Conservation (phyloP, 1,140 invertebrate genomes). For the Microvelia longipes region DNA sequence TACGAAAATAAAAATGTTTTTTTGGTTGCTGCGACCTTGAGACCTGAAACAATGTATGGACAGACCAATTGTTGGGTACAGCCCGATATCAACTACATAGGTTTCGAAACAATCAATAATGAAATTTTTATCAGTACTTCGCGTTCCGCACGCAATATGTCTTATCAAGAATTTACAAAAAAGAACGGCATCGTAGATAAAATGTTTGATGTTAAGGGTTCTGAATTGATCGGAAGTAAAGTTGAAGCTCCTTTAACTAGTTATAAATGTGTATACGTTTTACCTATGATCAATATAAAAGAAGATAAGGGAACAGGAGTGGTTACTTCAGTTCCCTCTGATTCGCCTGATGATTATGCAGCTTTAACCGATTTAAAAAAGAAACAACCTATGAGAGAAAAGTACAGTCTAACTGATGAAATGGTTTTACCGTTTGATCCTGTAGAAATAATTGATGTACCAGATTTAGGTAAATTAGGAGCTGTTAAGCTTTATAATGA, state of each 20-base stretch:
- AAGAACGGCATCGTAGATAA: conserved; percentile 63
- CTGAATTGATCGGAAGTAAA: conserved; percentile 61
- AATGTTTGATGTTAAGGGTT: conserved; percentile 52
- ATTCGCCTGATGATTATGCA: conserved; percentile 97
- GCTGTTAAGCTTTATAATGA: conserved; percentile 75
- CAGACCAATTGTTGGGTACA: conserved; percentile 98
- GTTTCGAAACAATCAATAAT: conserved; percentile 51
- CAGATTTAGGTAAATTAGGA: conserved; percentile 70
- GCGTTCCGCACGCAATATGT: conserved; percentile 85
- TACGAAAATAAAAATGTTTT: conserved; percentile 39
- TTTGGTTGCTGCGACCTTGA: conserved; percentile 89
- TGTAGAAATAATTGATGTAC: conserved; percentile 85
- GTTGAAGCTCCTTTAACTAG: conserved; percentile 69
- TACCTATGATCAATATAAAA: conserved; percentile 97
- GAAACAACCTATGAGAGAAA: conserved; percentile 81
- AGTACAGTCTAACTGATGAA: conserved; percentile 81
- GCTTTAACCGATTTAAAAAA: conserved; percentile 90
- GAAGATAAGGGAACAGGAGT: conserved; percentile 96
- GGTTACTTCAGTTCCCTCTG: conserved; percentile 95
- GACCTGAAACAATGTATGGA: conserved; percentile 99
- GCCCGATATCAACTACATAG: conserved; percentile 88
- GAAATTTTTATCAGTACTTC: conserved; percentile 77
- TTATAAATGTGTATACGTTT: conserved; percentile 72
- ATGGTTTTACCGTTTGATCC: conserved; percentile 79
- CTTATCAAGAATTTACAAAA: conserved; percentile 81